Evolutionary conservation across 1,140 invertebrate species (phyloP).

Genomic region (Idris sp.): DNA sequence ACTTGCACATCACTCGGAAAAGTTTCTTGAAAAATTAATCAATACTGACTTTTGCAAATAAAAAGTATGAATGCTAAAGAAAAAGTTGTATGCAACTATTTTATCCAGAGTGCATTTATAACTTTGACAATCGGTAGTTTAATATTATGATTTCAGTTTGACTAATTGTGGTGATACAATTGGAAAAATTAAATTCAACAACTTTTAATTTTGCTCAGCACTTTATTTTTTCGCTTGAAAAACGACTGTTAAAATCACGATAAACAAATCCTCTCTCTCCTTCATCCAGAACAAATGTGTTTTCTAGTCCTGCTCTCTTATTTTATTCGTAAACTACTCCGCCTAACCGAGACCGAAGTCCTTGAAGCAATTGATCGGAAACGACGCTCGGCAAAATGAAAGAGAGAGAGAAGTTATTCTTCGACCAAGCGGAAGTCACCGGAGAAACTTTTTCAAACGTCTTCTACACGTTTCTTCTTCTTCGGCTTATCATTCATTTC

Average conservation of each 20-base stretch:
- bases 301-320: conserved; percentile 11
- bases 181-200: too few relatives aligned
- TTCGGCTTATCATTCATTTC: conserved; percentile 14
- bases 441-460: conserved; percentile 19
- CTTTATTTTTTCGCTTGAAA: too few relatives aligned
- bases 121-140: not conserved
- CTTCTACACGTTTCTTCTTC: conserved; percentile 16
- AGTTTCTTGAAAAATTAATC: conserved; percentile 19
- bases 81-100: conserved; percentile 5
- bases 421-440: conserved; percentile 14
- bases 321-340: conserved; percentile 26
- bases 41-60: conserved; percentile 12
- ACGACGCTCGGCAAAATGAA: conserved; percentile 16
- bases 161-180: too few relatives aligned
- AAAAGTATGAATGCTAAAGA: conserved; percentile 4
- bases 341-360: conserved; percentile 35
- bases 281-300: conserved; percentile 11
- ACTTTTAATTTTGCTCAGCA: too few relatives aligned
- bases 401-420: conserved; percentile 19
- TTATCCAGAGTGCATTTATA: not conserved
- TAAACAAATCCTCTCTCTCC: conserved; percentile 9
- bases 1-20: too few relatives aligned
- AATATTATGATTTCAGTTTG: not conserved
- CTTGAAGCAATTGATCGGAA: conserved; percentile 57
- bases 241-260: conserved; percentile 1